These are phyloP conservation scores for Porites lutea DNA, from an alignment of 64 coral and sea anemone genomes.

Conservation along the genomic window DNA sequence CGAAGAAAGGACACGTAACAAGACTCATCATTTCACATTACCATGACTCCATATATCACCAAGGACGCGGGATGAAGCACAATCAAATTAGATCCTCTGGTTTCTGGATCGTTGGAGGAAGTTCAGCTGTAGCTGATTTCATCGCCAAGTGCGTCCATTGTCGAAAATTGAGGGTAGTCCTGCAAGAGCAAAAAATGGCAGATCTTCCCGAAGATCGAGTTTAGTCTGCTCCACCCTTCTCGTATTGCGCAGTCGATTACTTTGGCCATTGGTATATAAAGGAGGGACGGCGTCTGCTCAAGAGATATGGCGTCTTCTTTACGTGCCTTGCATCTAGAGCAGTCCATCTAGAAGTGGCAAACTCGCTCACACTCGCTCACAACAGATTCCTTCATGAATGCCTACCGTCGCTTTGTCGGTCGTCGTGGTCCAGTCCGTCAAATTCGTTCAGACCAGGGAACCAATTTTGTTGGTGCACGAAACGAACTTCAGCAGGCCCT, in stretches of 20 bases:
- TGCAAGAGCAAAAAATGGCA: neutral
- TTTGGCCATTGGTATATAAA: neutral
- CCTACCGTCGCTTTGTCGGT: constrained; percentile 20
- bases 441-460: neutral
- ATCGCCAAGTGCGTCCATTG: constrained; percentile 3
- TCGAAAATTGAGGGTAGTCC: neutral
- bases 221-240: too few relatives aligned
- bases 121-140: neutral
- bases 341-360: constrained; percentile 22
- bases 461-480: too few relatives aligned
- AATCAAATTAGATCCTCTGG: neutral
- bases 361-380: neutral
- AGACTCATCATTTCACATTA: neutral
- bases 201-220: neutral
- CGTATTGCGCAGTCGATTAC: too few relatives aligned
- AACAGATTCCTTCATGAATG: constrained; percentile 45
- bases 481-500: constrained; percentile 3
- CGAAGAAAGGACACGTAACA: too few relatives aligned
- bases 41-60: neutral
- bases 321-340: constrained; percentile 13
- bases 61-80: neutral
- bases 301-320: constrained; percentile 26
- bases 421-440: constrained; percentile 10
- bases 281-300: constrained; percentile 9
- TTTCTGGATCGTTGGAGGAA: neutral